Evolutionary conservation across 2,888 invertebrate genomes (phyloP), one percentile per base, ranked within the genome.

Genomic region (Trichogramma evanescens): DNA sequence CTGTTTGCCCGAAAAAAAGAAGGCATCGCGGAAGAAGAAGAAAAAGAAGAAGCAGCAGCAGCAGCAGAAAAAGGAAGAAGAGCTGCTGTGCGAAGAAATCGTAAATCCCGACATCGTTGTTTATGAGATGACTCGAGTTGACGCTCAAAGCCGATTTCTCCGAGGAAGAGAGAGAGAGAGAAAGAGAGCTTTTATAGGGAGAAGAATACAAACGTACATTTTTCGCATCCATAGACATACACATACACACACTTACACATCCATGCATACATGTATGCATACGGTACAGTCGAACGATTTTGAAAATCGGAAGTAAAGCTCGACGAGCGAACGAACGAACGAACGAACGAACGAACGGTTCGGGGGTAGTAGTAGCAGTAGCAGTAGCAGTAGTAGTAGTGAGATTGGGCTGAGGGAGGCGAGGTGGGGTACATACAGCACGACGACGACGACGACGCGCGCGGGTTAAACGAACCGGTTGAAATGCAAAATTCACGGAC

Each of bases 381-480:
- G 13, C 2, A 13, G 13, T 13, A 13, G 13, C 2, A 26, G 26
- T 26, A 26, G 26, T 26, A 26, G 26, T 26, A 26, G 26, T 26
- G 26, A 26, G 26, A 26, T 26, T 26, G 26, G 26, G 26, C 26
- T 26, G 2, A 8, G 45, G 9, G 45, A 45, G 54, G 50, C 41
- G 44, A 54, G 58, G 58, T 59, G 56, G 48, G 26, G 26, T 3
- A 26, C 26, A 26, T 26, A 26, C 26, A 26, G 26, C 26, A 26
- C n/a, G n/a, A n/a, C n/a, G n/a, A n/a, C n/a, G n/a, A 62, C 55
- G 65, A 55, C 61, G 42, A 26, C n/a, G 39, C 26, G 26, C 59
- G 57, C 61, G 59, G 66, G 70, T 71, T 69, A 71, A 71, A 69
- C 70, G 70, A 71, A 69, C 66, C 65, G 55, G 54, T 49, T 6